Evolutionary conservation across 2,797 vertebrate genomes (phyloP).

Genomic region (Chelmon rostratus): DNA sequence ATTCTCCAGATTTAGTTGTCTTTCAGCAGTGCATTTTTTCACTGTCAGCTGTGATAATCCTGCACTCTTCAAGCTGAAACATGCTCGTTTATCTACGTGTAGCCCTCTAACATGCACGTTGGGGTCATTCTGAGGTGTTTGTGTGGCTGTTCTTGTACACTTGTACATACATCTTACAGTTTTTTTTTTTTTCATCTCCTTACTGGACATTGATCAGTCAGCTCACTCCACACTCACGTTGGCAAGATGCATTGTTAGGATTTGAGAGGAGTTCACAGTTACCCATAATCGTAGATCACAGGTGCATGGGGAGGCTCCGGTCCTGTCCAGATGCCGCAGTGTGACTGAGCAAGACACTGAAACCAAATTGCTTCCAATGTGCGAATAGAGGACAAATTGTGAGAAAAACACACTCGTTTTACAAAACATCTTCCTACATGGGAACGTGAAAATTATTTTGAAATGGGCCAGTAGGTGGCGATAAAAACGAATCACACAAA

Average conservation of each 20-base stretch:
- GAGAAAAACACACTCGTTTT: too few species aligned
- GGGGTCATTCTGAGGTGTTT: background rate
- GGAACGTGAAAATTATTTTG: background rate
- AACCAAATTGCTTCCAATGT: background rate
- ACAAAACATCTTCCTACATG: too few species aligned
- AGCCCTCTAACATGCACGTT: background rate
- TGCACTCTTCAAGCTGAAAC: background rate
- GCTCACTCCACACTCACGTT: background rate
- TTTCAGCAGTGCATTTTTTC: background rate
- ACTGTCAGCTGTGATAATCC: background rate
- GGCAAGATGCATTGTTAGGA: background rate
- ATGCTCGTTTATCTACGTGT: background rate
- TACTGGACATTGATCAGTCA: too few species aligned
- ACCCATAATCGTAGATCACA: background rate
- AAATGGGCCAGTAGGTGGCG: too few species aligned
- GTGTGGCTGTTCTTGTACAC: background rate
- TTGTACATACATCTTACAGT: too few species aligned
- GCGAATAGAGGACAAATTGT: background rate
- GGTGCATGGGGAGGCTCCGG: background rate
- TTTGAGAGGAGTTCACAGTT: background rate
- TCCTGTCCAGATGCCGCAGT: background rate
- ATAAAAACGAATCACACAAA: too few species aligned
- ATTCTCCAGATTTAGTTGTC: background rate
- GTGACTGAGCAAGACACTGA: background rate
- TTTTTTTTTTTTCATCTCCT: background rate